A percentile compares a stretch with the other conserved stretches of the same genome.
Evolutionary conservation across 2,888 invertebrate species (phyloP).

Genomic region (Ischnura elegans): DNA sequence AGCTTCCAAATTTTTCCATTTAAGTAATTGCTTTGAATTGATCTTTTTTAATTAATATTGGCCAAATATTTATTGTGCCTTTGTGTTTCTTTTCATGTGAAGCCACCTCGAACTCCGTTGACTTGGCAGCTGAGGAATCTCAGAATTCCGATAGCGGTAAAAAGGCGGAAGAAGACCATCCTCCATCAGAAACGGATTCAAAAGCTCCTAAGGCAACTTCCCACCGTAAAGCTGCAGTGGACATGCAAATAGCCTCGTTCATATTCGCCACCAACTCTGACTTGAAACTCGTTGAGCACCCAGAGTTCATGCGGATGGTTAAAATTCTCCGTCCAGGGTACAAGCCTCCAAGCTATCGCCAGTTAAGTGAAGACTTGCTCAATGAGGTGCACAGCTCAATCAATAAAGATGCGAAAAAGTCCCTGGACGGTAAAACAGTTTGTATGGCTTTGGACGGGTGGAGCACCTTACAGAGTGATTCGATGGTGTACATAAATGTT

Average conservation of each 20-base stretch:
- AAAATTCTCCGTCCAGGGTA: constrained; percentile 40
- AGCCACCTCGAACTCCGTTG: background rate
- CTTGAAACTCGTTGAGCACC: constrained; percentile 39
- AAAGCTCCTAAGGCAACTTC: background rate
- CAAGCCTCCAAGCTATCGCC: constrained; percentile 10
- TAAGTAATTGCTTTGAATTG: background rate
- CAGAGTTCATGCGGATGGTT: constrained; percentile 5
- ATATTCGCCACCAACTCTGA: constrained; percentile 44
- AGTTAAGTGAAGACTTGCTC: constrained; percentile 12
- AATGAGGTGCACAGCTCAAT: background rate
- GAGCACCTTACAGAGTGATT: constrained; percentile 45
- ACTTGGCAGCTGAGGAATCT: background rate
- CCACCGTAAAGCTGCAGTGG: background rate
- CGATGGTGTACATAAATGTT: constrained; percentile 32
- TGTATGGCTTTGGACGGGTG: constrained; percentile 62
- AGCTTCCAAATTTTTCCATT: no score
- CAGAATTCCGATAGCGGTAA: background rate
- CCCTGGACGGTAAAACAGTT: background rate
- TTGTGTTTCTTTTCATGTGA: background rate
- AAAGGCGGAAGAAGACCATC: background rate
- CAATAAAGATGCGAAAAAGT: constrained; percentile 20
- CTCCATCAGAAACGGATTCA: background rate
- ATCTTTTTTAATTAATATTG: background rate
- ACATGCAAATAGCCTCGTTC: constrained; percentile 40
- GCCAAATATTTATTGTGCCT: background rate